Base-by-base conservation (phyloP, 2,888 invertebrate species). In the Schizotus pectinicornis region DNA sequence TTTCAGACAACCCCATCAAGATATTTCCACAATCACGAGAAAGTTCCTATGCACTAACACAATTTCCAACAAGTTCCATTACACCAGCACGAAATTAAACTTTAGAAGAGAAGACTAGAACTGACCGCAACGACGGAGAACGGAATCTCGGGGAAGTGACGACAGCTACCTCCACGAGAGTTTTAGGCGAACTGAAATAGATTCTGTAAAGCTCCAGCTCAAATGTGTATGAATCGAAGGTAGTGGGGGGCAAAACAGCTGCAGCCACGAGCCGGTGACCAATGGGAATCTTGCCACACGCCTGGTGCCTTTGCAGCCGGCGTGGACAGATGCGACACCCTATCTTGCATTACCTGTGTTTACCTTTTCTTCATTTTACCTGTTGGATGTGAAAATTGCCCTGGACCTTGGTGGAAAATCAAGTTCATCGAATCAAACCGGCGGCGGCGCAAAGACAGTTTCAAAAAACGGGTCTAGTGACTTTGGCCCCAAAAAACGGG, bases 211-310 rank as follows among this genome's bases (percentile, higher is more conserved):
- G 66, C 61, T 63, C 65, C 63, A 65, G 68, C 70, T 70, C 60
- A 74, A 73, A 72, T 72, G 69, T 67, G 69, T 60, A 65, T 61
- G 67, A 61, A 64, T 62, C 43, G 43, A 56, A 57, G 57, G 57
- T 41, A 58, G 68, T 67, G 67, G 74, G 68, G 71, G 62, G 62
- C 50, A 63, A 59, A 71, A 70, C 79, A 80, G 77, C 76, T 80
- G 80, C 76, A 63, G 79, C 72, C 79, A 79, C 83, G 79, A 83
- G 82, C 78, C 85, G 80, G 72, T 78, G 82, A 79, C 86, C 85
- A 81, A 84, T 86, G 70, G 77, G 82, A 79, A 78, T 76, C 75
- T 79, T 81, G 66, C 80, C 85, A 80, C 83, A 82, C 66, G 80
- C 82, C 70, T 84, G 85, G 74, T 84, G 84, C 71, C 82, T 82